Base-by-base conservation (phyloP, 2,888 invertebrate species). In the Pardosa pseudoannulata region DNA sequence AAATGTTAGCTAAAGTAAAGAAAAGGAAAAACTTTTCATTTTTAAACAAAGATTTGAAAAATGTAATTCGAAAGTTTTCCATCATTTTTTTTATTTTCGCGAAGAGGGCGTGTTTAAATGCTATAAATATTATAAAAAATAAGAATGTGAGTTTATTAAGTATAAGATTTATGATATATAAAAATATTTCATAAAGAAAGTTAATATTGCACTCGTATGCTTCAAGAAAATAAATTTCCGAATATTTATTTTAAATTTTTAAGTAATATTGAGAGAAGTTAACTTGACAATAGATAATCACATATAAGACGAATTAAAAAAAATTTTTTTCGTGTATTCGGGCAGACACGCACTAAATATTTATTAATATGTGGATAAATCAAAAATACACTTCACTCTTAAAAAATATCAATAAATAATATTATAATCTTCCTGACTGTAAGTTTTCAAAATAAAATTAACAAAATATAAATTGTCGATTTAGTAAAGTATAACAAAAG, bases 11-110 rank as follows among this genome's bases (percentile, higher is more conserved):
- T 11, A 46, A 46, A 46, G n/a, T n/a, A n/a, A n/a, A n/a, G n/a
- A n/a, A n/a, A n/a, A n/a, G n/a, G n/a, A n/a, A n/a, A n/a, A n/a
- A 46, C 46, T 13, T 16, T 46, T 46, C 46, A 6, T 46, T 16
- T 46, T 46, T 46, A 46, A 46, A 46, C 46, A 16, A 46, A 46
- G 46, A 46, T 46, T 46, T 46, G 46, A 46, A 46, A 46, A 46
- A 46, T 46, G 46, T 16, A 16, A 46, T 46, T 46, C 46, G 16
- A 46, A 46, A 46, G 46, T 46, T 46, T 46, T 46, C 46, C 16
- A 16, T 46, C 46, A 16, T 16, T 46, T 36, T 36, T 36, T 36
- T n/a, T n/a, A n/a, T n/a, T 46, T 46, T 46, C 46, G 16, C 36
- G 46, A 46, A 46, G 2, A 2, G 46, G 16, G 46, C 16, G 46